Conservation (phyloP, 2,113 vertebrate species). For the Stomatorhinus ivindoensis region DNA sequence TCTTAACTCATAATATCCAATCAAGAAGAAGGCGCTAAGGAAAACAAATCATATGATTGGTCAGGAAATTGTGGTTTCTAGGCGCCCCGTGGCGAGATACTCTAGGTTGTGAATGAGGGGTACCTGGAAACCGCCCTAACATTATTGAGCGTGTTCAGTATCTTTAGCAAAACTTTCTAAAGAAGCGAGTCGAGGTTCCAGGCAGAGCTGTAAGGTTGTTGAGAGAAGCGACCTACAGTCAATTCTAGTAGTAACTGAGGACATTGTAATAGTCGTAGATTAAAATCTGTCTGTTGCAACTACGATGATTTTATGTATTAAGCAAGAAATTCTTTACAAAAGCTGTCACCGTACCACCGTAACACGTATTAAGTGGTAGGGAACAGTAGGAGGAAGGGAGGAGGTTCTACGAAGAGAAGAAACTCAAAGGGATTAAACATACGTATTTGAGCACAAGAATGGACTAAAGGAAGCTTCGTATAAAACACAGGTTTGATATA, state of each 20-base stretch:
- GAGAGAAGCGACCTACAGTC: neutral
- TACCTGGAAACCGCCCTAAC: constrained; percentile 44
- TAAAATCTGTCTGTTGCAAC: neutral
- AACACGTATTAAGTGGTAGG: neutral
- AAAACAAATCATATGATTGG: constrained; percentile 51
- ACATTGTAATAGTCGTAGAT: neutral
- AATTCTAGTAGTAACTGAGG: neutral
- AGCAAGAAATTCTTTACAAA: neutral
- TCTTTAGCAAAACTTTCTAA: constrained; percentile 27
- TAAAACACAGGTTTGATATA: neutral
- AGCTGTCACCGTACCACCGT: neutral
- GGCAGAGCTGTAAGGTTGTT: constrained; percentile 7
- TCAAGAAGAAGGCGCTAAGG: constrained; percentile 23
- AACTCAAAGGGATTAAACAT: neutral
- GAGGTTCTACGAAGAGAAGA: neutral
- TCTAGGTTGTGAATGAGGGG: constrained; percentile 33
- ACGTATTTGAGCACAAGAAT: neutral
- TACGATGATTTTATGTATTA: neutral
- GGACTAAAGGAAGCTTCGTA: neutral
- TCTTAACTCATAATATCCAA: constrained; percentile 33
- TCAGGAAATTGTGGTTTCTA: constrained; percentile 37
- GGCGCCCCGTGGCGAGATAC: constrained; percentile 36
- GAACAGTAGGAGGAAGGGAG: neutral
- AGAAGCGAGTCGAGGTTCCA: constrained; percentile 29
- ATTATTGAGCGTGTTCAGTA: constrained; percentile 31